Evolutionary conservation across 2,888 invertebrate species (phyloP).

Genomic region (Cheiracanthium punctorium): DNA sequence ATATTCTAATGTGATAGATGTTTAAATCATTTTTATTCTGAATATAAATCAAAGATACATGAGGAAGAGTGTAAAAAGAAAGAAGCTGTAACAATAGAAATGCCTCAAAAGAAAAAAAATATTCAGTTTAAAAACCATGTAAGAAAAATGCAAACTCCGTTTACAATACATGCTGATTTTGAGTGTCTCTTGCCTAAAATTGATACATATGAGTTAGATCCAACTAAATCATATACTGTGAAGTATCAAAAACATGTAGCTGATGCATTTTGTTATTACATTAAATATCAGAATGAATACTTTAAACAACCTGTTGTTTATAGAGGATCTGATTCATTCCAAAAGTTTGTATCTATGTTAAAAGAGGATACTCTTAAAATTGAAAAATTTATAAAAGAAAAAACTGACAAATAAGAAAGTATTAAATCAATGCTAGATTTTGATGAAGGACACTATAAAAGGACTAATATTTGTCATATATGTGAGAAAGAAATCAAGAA

Average conservation of each 20-base stretch:
- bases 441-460: conserved; percentile 18
- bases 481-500: background rate
- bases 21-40: background rate
- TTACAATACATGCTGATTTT: background rate
- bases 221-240: background rate
- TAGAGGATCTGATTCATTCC: background rate
- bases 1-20: background rate
- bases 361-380: background rate
- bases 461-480: background rate
- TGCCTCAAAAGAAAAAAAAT: background rate
- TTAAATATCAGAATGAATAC: background rate
- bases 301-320: background rate
- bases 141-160: background rate
- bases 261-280: background rate
- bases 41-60: background rate
- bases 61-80: background rate
- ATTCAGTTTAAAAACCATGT: background rate
- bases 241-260: background rate
- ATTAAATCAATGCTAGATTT: no score
- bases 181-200: background rate
- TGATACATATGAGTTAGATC: background rate
- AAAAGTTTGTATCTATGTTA: background rate
- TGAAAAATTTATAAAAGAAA: background rate
- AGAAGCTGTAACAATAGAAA: background rate
- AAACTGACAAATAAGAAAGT: background rate